Percentiles rank a stretch among this genome's conserved stretches.
phyloP scores from a whole-genome alignment of 2,797 vertebrate genomes.

The Gadopsis marmoratus region DNA sequence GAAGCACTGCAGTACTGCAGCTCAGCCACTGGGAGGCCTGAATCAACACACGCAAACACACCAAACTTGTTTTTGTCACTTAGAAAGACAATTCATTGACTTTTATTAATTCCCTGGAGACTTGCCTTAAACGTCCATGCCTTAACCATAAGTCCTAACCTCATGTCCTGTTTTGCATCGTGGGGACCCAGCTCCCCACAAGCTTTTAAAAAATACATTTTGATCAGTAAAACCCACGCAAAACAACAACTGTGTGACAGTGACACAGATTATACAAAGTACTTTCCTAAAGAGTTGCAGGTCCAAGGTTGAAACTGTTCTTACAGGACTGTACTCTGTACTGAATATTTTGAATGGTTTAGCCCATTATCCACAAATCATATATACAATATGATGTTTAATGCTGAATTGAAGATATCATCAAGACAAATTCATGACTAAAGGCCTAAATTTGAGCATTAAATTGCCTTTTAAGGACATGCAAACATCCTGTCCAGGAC shows the following conservation, averaged over 20 bases:
- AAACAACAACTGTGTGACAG: neutral
- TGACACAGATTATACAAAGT: neutral
- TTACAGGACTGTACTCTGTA: neutral
- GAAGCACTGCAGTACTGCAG: constrained; percentile 53
- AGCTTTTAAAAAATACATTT: neutral
- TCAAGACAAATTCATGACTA: neutral
- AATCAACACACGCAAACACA: constrained; percentile 1
- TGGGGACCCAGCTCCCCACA: neutral
- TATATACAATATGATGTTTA: neutral
- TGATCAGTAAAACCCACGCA: neutral
- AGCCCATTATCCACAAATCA: neutral
- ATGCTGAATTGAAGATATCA: neutral
- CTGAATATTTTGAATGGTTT: neutral
- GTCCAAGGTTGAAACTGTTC: neutral
- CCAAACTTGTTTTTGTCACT: neutral
- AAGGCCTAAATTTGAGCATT: neutral
- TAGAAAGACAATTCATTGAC: neutral
- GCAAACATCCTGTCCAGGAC: neutral
- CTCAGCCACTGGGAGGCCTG: constrained; percentile 68
- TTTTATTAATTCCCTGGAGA: neutral
- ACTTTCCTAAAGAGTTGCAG: no score
- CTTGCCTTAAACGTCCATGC: neutral
- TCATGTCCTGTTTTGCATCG: neutral
- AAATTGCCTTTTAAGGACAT: neutral
- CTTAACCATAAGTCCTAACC: no score